Percentiles rank a stretch among this genome's conserved stretches.
Evolutionary conservation across 2,113 vertebrate genomes (phyloP).

Genomic region (Cathartes aura): DNA sequence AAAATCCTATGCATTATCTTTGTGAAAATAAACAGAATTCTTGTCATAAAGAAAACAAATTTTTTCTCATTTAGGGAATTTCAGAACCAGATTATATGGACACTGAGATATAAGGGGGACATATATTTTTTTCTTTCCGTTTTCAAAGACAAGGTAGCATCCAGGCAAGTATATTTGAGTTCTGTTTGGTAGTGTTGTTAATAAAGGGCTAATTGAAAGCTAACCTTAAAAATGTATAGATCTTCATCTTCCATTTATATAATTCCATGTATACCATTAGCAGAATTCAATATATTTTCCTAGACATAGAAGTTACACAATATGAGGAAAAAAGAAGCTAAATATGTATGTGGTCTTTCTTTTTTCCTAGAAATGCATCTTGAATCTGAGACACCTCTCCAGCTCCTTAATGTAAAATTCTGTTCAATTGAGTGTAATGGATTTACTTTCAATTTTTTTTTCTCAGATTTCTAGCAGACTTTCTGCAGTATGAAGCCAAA

Average conservation of each 20-base stretch:
- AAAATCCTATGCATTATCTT: background rate
- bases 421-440: background rate
- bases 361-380: background rate
- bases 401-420: background rate
- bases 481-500: background rate
- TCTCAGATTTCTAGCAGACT: background rate
- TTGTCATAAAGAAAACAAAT: background rate
- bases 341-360: background rate
- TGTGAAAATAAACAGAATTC: background rate
- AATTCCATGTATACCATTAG: background rate
- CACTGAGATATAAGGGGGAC: background rate
- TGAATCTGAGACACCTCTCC: background rate
- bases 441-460: background rate
- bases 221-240: background rate
- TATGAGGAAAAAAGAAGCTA: background rate
- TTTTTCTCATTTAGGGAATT: background rate
- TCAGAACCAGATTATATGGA: background rate
- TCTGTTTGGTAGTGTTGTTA: background rate
- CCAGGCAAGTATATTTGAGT: background rate
- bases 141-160: background rate
- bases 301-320: background rate
- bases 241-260: background rate
- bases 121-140: background rate
- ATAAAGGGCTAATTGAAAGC: background rate
- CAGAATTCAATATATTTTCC: background rate